These are phyloP conservation scores for Rhopilema esculentum DNA, from an alignment of 30 jellyfish, hydroid and myxozoan species.

Conservation along the genomic window DNA sequence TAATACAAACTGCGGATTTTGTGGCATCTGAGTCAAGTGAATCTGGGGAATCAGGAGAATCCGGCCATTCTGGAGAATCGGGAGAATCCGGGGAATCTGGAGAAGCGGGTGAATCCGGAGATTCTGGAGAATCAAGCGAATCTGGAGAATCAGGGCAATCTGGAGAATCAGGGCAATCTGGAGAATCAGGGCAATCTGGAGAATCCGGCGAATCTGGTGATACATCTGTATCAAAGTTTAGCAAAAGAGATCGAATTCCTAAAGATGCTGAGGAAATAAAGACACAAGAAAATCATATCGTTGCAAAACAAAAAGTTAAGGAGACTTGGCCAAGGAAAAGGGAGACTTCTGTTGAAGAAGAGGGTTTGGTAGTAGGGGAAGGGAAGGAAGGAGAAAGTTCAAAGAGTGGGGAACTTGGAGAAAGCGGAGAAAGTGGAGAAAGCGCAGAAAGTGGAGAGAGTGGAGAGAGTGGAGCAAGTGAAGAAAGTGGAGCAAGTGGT, in stretches of 20 bases:
- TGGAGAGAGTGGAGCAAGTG: slow-evolving; percentile 53
- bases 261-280: background rate
- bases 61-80: slow-evolving; percentile 21
- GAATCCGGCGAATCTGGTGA: slow-evolving; percentile 50
- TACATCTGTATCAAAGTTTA: slow-evolving; percentile 13
- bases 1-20: slow-evolving; percentile 12
- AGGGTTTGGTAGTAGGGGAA: background rate
- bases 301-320: background rate
- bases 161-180: slow-evolving; percentile 31
- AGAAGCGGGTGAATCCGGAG: slow-evolving; percentile 31
- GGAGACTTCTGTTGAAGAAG: background rate
- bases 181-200: slow-evolving; percentile 39
- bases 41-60: slow-evolving; percentile 3
- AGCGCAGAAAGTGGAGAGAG: slow-evolving; percentile 36
- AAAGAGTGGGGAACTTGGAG: slow-evolving; percentile 41
- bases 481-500: slow-evolving; percentile 24
- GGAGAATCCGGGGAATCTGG: slow-evolving; percentile 30
- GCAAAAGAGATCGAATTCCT: slow-evolving; percentile 33
- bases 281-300: background rate
- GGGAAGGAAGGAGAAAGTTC: background rate
- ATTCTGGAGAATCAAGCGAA: slow-evolving; percentile 29
- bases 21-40: slow-evolving; percentile 7
- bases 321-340: background rate
- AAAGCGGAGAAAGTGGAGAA: slow-evolving; percentile 32
- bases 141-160: slow-evolving; percentile 47